Evolutionary conservation across 2,797 vertebrate genomes (phyloP).

Genomic region (Vireo griseus): DNA sequence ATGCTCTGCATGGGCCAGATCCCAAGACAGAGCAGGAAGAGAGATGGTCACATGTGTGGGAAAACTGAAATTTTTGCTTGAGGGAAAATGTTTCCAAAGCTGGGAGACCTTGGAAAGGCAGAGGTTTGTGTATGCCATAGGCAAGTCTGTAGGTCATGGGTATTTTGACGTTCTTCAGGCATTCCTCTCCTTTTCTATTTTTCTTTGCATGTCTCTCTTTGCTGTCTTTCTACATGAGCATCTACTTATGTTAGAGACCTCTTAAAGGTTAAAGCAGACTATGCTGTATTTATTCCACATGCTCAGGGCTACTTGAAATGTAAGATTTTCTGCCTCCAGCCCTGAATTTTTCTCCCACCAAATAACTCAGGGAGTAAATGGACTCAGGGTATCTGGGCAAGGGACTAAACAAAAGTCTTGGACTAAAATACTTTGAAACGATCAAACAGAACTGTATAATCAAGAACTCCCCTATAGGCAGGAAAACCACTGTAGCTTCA

Average conservation of each 20-base stretch:
- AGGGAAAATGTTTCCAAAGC: background rate
- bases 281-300: background rate
- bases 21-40: background rate
- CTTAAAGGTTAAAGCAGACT: constrained; percentile 4
- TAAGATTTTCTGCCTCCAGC: background rate
- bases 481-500: background rate
- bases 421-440: background rate
- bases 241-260: background rate
- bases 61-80: background rate
- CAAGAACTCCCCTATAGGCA: background rate
- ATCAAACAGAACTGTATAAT: background rate
- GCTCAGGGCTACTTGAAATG: background rate
- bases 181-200: background rate
- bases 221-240: background rate
- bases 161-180: background rate
- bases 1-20: background rate
- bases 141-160: background rate
- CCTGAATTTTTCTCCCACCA: background rate
- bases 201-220: background rate
- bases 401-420: background rate
- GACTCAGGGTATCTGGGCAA: background rate
- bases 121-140: background rate
- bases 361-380: background rate
- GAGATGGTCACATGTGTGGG: accelerated
- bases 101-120: background rate